A percentile compares a stretch with the other conserved stretches of the same genome.
Evolutionary conservation across 2,797 vertebrate genomes (phyloP).

Genomic region (Enteromius fasciolatus): DNA sequence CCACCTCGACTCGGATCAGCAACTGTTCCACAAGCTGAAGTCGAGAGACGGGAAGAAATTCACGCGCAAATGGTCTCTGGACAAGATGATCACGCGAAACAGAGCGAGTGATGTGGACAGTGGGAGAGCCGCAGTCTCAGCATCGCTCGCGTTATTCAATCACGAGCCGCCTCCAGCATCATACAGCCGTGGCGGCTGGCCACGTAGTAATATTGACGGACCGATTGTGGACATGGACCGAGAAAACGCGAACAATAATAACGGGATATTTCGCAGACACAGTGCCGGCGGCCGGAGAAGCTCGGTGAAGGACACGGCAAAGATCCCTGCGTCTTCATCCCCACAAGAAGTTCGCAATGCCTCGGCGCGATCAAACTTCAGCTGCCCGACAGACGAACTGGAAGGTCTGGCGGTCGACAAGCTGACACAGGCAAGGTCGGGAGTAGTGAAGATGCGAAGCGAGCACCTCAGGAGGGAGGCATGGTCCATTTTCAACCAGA

Average conservation of each 20-base stretch:
- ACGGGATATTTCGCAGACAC: constrained; percentile 49
- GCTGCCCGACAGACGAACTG: constrained; percentile 20
- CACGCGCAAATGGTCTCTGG: constrained; percentile 49
- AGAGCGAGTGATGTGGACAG: constrained; percentile 36
- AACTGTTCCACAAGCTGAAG: constrained; percentile 72
- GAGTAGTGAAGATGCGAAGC: constrained; percentile 76
- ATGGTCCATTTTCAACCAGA: constrained; percentile 86
- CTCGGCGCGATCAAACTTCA: constrained; percentile 9
- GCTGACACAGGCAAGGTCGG: constrained; percentile 75
- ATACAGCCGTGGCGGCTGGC: constrained; percentile 55
- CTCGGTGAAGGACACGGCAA: constrained; percentile 54
- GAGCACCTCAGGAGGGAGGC: constrained; percentile 83
- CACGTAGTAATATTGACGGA: constrained; percentile 68
- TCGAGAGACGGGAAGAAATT: constrained; percentile 71
- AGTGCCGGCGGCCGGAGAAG: constrained; percentile 50
- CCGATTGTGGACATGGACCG: constrained; percentile 29
- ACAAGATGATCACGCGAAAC: constrained; percentile 46
- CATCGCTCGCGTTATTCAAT: constrained; percentile 45
- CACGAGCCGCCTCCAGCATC: constrained; percentile 43
- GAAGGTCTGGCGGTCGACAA: constrained; percentile 65
- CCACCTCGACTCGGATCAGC: constrained; percentile 75
- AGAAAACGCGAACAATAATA: constrained; percentile 57
- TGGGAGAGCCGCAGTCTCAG: constrained; percentile 47
- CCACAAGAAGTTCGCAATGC: neutral
- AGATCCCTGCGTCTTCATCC: constrained; percentile 9